Percentiles rank a stretch among this genome's conserved stretches.
Evolutionary conservation across 2,797 vertebrate species (phyloP).

Genomic region (Nasua narica): DNA sequence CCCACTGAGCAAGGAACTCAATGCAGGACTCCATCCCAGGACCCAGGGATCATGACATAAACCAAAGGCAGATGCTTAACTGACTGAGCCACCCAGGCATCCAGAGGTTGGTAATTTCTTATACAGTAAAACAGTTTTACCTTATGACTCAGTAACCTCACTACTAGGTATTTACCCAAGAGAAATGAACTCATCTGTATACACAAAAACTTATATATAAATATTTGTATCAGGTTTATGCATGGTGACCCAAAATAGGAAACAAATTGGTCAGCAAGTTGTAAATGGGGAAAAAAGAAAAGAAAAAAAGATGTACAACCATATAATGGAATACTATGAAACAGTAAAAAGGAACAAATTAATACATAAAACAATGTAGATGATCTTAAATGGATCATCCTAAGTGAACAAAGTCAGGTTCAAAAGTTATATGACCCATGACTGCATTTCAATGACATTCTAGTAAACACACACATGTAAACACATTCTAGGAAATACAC

Average conservation of each 20-base stretch:
- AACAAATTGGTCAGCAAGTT: background rate
- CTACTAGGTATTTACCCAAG: background rate
- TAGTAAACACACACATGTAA: background rate
- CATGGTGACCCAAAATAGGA: background rate
- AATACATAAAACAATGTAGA: background rate
- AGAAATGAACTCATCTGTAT: background rate
- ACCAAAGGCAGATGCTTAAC: background rate
- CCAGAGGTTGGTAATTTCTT: background rate
- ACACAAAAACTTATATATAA: background rate
- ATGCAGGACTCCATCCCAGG: background rate
- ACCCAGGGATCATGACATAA: background rate
- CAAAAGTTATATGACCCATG: background rate
- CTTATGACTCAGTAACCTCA: background rate
- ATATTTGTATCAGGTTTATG: background rate
- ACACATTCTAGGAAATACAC: background rate
- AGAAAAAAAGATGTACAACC: too few relatives aligned
- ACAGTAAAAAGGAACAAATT: background rate
- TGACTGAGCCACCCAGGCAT: background rate
- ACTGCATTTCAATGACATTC: background rate
- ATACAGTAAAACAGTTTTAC: background rate
- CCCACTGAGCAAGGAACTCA: background rate
- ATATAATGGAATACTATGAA: background rate
- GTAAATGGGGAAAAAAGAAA: background rate
- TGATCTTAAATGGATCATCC: background rate
- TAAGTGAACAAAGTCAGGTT: background rate